Evolutionary conservation across 2,888 invertebrate species (phyloP).

Genomic region (Ichneumoninae sp.): DNA sequence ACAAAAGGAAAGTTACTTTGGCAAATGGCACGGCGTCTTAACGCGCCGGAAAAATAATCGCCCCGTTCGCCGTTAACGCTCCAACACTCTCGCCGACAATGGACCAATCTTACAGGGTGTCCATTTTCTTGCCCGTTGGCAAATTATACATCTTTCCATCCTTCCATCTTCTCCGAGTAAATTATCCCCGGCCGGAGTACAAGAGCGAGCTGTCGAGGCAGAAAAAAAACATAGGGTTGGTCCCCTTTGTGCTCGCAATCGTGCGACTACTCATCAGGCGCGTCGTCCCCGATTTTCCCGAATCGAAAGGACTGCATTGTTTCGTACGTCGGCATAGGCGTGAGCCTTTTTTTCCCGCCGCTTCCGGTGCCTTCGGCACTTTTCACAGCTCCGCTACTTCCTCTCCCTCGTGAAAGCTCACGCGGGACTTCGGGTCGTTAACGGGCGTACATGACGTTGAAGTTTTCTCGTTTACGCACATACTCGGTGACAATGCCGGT

Average conservation of each 20-base stretch:
- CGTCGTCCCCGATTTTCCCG: constrained; percentile 61
- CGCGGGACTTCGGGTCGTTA: constrained; percentile 53
- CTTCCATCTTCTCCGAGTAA: constrained; percentile 15
- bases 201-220: background rate
- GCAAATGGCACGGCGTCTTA: constrained; percentile 20
- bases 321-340: constrained; percentile 57
- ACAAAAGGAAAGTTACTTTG: constrained; percentile 6
- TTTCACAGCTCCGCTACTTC: constrained; percentile 48
- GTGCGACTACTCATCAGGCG: constrained; percentile 61
- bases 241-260: constrained; percentile 49
- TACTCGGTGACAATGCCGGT: constrained; percentile 46
- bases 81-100: constrained; percentile 9
- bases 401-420: constrained; percentile 31
- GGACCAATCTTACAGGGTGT: background rate
- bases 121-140: background rate
- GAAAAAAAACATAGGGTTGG: constrained; percentile 21
- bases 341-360: constrained; percentile 32
- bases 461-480: constrained; percentile 63
- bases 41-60: constrained; percentile 45
- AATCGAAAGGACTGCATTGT: constrained; percentile 66
- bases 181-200: constrained; percentile 24
- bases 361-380: constrained; percentile 55
- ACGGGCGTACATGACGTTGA: constrained; percentile 56
- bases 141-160: constrained; percentile 10
- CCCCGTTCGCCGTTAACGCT: constrained; percentile 24